These are phyloP conservation scores for Elaphurus davidianus DNA, from an alignment of 2,113 vertebrate species.

Conservation along the genomic window DNA sequence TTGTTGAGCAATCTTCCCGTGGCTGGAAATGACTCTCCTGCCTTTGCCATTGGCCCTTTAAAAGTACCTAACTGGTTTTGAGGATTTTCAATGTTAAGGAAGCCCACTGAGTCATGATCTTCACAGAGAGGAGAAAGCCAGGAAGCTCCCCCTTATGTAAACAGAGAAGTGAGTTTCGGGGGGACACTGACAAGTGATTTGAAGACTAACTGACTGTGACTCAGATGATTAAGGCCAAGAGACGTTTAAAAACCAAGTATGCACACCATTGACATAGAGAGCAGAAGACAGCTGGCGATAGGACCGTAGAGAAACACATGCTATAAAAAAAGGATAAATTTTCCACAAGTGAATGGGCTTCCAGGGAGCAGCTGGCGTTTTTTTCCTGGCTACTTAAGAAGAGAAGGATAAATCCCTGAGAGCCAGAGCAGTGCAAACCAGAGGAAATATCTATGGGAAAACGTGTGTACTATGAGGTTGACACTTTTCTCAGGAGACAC, in stretches of 20 bases:
- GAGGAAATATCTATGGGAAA: not conserved
- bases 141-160: not conserved
- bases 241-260: not conserved
- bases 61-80: not conserved
- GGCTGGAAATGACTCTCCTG: not conserved
- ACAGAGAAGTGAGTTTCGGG: not conserved
- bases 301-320: not conserved
- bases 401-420: too few relatives aligned
- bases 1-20: not conserved
- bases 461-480: accelerated
- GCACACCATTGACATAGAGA: not conserved
- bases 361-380: not conserved
- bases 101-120: not conserved
- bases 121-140: not conserved
- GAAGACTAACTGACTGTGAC: constrained; percentile 23
- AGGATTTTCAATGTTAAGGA: not conserved
- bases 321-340: not conserved
- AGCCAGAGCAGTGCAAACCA: accelerated
- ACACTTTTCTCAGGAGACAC: too few relatives aligned
- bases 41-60: not conserved
- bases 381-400: not conserved
- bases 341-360: accelerated
- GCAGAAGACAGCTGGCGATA: not conserved
- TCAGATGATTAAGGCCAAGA: not conserved
- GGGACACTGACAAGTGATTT: not conserved